These are phyloP conservation scores for Anthopleura xanthogrammica DNA, from an alignment of 92 coral and sea anemone genomes.

Conservation along the genomic window DNA sequence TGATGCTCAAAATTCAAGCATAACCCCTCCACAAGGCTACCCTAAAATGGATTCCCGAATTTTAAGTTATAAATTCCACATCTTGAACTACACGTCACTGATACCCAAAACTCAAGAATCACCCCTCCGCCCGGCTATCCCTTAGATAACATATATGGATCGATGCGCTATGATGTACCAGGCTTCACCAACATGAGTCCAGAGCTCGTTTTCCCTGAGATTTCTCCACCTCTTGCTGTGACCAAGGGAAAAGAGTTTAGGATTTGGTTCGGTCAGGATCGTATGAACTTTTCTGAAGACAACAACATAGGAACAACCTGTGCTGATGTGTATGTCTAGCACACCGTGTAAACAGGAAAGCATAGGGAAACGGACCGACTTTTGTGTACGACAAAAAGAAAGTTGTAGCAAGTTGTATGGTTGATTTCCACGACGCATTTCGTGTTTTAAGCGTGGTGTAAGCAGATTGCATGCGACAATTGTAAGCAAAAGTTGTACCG, in stretches of 20 bases:
- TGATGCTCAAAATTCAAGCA: not conserved
- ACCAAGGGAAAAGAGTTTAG: not conserved
- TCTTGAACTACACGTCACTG: not conserved
- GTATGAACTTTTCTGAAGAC: not conserved
- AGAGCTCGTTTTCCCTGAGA: conserved; percentile 6
- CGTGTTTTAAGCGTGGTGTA: too few species aligned
- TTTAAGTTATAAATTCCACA: not conserved
- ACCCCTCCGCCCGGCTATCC: not conserved
- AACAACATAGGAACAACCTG: not conserved
- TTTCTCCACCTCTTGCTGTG: not conserved
- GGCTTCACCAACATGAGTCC: not conserved
- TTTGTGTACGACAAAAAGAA: too few species aligned
- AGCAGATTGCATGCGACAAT: too few species aligned
- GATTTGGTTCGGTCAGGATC: not conserved
- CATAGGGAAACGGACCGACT: too few species aligned
- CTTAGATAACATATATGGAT: not conserved
- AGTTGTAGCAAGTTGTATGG: too few species aligned
- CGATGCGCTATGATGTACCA: not conserved
- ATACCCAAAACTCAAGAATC: not conserved
- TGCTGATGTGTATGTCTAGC: not conserved
- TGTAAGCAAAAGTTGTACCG: too few species aligned
- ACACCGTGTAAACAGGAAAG: too few species aligned
- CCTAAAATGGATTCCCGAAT: not conserved
- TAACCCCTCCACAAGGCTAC: not conserved
- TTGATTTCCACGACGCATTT: too few species aligned